A percentile compares a stretch with the other conserved stretches of the same genome.
phyloP scores from a whole-genome alignment of 2,888 invertebrate species.

The Plusia festucae region DNA sequence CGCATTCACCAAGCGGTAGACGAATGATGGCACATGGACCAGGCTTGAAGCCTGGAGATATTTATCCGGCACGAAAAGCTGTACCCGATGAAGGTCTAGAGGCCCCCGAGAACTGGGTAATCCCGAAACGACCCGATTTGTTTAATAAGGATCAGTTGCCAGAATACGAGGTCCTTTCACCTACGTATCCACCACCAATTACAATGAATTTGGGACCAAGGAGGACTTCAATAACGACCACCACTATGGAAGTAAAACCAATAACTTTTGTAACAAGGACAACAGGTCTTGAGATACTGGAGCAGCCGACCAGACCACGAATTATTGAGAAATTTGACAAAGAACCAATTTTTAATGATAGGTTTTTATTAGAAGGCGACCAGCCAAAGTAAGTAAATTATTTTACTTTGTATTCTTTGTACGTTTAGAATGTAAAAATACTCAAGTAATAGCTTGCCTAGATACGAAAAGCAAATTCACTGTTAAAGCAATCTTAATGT shows the following conservation, averaged over 20 bases:
- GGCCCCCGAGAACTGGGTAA: slow-evolving; percentile 27
- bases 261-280: slow-evolving; percentile 17
- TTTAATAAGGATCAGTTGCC: not conserved
- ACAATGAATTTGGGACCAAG: slow-evolving; percentile 10
- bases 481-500: too few species aligned
- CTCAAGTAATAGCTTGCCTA: too few species aligned
- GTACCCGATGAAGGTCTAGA: slow-evolving; percentile 34
- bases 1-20: slow-evolving; percentile 19
- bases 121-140: slow-evolving; percentile 18
- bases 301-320: not conserved
- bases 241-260: fast-evolving
- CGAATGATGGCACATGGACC: slow-evolving; percentile 40
- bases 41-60: not conserved
- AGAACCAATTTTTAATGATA: slow-evolving; percentile 26
- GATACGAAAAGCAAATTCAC: too few species aligned
- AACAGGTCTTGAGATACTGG: not conserved
- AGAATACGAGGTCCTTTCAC: slow-evolving; percentile 11
- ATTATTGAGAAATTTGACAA: slow-evolving; percentile 7
- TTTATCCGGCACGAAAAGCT: slow-evolving; percentile 43
- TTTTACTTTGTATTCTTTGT: too few species aligned
- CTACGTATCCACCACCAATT: slow-evolving; percentile 48
- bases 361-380: slow-evolving; percentile 17
- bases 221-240: slow-evolving; percentile 15
- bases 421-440: too few species aligned
- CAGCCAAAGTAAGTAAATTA: slow-evolving; percentile 19